A percentile compares a stretch with the other conserved stretches of the same genome.
These are phyloP conservation scores for Nycticryphes semicollaris DNA, from an alignment of 2,113 vertebrate genomes.

Conservation along the genomic window DNA sequence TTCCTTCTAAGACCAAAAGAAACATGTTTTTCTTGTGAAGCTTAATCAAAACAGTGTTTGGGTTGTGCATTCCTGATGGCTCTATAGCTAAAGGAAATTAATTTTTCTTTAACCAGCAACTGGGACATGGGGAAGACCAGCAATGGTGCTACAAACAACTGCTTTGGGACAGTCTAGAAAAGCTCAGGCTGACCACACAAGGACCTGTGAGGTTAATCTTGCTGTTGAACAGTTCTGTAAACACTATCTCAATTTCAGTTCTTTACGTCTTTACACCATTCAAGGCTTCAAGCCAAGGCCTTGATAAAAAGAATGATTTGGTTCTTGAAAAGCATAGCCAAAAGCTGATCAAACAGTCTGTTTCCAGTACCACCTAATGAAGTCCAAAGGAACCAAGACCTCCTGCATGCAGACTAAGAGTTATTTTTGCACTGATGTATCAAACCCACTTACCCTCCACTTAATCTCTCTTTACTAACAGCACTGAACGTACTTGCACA, in stretches of 20 bases:
- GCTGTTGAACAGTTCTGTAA: neutral
- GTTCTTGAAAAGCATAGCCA: constrained; percentile 18
- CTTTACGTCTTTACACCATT: constrained; percentile 19
- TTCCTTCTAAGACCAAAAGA: constrained; percentile 64
- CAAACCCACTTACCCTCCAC: neutral
- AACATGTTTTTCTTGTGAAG: constrained; percentile 62
- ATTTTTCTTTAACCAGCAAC: constrained; percentile 39
- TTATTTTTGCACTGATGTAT: neutral
- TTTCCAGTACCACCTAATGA: neutral
- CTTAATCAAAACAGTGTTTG: constrained; percentile 57
- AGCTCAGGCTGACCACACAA: neutral
- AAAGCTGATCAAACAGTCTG: neutral
- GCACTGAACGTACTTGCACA: neutral
- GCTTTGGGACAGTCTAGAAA: neutral
- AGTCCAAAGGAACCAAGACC: neutral
- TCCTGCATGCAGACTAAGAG: neutral
- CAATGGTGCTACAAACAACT: neutral
- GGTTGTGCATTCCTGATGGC: neutral
- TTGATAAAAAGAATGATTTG: neutral
- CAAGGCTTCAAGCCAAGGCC: constrained; percentile 4
- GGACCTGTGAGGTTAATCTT: constrained; percentile 7
- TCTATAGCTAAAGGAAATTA: constrained; percentile 40
- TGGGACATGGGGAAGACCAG: neutral
- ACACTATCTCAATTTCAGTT: neutral
- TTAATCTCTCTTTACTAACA: neutral